These are phyloP conservation scores for Herpailurus yagouaroundi DNA, from an alignment of 2,113 vertebrate genomes.

Conservation along the genomic window DNA sequence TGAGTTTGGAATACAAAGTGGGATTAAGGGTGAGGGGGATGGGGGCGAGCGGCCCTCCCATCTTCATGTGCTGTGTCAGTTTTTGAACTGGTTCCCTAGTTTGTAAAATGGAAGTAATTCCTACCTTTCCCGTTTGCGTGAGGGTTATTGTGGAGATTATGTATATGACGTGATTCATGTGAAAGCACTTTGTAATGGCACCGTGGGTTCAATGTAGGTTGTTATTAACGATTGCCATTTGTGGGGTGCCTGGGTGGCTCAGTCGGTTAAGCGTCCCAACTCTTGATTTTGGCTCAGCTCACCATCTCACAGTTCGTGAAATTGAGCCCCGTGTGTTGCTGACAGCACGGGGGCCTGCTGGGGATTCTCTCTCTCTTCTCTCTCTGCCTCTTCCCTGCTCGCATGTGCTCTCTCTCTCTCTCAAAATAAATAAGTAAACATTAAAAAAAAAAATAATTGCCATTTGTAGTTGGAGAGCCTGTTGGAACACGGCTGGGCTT, in stretches of 20 bases:
- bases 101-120: not conserved
- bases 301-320: no score
- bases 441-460: not conserved
- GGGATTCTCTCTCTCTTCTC: no score
- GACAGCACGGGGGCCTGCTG: no score
- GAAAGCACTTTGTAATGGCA: slow-evolving; percentile 5
- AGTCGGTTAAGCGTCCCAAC: no score
- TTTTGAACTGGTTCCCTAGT: not conserved
- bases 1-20: not conserved
- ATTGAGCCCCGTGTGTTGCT: no score
- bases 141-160: not conserved
- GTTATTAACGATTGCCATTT: not conserved
- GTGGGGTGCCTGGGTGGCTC: no score
- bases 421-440: no score
- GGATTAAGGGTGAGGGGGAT: not conserved
- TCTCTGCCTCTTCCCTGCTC: no score
- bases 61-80: not conserved
- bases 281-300: no score
- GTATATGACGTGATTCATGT: not conserved
- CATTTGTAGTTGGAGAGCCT: not conserved
- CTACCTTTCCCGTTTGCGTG: not conserved
- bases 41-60: not conserved
- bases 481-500: not conserved
- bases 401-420: no score
- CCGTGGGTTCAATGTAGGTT: not conserved